Evolutionary conservation across 2,113 vertebrate species (phyloP).

Genomic region (Cryptomyrus ogoouensis): DNA sequence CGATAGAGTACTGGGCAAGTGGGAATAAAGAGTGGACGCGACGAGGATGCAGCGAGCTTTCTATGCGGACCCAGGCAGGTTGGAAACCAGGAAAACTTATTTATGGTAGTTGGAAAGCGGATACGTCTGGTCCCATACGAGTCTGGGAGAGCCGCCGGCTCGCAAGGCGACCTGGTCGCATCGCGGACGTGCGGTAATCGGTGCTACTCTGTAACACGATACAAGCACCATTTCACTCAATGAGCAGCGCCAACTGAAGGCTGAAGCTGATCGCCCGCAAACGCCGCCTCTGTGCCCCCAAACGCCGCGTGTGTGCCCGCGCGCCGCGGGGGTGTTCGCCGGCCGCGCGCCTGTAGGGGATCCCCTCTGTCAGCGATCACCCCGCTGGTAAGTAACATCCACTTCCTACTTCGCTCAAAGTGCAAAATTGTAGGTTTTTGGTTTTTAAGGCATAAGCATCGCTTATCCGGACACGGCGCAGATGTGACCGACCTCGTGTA

Average conservation of each 20-base stretch:
- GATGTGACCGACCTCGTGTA: background rate
- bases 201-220: background rate
- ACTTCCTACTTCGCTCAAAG: background rate
- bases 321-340: background rate
- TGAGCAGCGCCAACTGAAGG: background rate
- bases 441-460: background rate
- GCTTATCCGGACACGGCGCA: background rate
- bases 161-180: background rate
- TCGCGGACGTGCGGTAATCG: background rate
- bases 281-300: background rate
- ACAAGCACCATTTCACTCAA: background rate
- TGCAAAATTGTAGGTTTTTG: background rate
- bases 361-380: background rate
- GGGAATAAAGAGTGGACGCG: background rate
- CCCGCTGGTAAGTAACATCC: background rate
- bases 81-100: constrained; percentile 5
- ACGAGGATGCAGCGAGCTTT: background rate
- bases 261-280: background rate
- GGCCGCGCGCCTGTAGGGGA: background rate
- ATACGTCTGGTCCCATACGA: background rate
- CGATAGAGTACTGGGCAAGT: background rate
- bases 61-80: background rate
- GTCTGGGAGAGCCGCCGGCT: background rate
- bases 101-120: background rate
- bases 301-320: background rate